Base-by-base conservation (phyloP, 2,113 vertebrate species). In the Dromas ardeola region DNA sequence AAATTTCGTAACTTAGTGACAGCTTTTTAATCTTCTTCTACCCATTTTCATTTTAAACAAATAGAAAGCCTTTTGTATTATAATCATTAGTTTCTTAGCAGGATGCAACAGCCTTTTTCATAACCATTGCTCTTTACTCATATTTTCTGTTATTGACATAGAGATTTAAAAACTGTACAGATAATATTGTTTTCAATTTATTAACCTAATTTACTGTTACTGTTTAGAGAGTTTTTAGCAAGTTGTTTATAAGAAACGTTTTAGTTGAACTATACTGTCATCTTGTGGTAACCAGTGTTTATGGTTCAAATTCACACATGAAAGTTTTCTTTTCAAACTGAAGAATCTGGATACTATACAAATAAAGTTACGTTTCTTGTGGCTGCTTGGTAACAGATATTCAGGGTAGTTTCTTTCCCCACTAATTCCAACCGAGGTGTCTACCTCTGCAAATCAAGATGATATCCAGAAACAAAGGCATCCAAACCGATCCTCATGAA, bases 221-320 rank as follows among this genome's bases (percentile, higher is more conserved):
- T 34, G 20, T 55, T 69, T 7, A 62, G 5, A 77, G 29, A 78
- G 40, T 26, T 91, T 69, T 56, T 50, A 84, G 13, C 0, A 1
- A n/a, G 10, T 23, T 56, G 32, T 29, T 65, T 7, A 40, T 34
- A 14, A 53, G 7, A 53, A 62, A 72, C 36, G 7, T 50, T 91
- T 95, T 69, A 76, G 65, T 69, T 94, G 84, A 95, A 70, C 89
- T 94, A 86, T 79, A 70, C 91, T 93, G 95, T 11, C 97, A 95
- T 50, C 95, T 96, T 87, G 95, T 97, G 95, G 96, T 87, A 22
- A 72, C 4, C 36, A 42, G 1, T 13, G 58, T 43, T 67, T 67
- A 59, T 86, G 30, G 23, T 58, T 88, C 65, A 72, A 86, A 69
- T 18, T n/a, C 21, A n/a, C 10, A 59, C 5, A 52, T 1, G 2